These are phyloP conservation scores for Oriolus oriolus DNA, from an alignment of 2,113 vertebrate genomes.

Conservation along the genomic window DNA sequence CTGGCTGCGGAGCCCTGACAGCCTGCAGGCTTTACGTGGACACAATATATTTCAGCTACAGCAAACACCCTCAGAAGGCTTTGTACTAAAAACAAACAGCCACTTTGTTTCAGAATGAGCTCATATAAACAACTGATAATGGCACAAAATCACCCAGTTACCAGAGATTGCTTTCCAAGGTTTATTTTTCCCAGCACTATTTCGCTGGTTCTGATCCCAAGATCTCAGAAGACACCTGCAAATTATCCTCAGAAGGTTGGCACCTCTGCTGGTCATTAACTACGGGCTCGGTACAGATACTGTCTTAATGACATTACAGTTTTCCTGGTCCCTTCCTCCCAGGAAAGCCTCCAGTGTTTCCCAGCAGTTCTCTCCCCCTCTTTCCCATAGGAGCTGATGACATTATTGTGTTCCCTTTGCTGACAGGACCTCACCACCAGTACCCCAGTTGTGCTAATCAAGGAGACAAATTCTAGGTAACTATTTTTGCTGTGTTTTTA, in stretches of 20 bases:
- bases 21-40: background rate
- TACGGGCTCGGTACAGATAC: fast-evolving
- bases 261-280: background rate
- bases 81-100: background rate
- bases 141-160: background rate
- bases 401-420: background rate
- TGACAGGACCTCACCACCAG: background rate
- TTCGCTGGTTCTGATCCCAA: background rate
- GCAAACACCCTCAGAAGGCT: background rate
- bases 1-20: background rate
- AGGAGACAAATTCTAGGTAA: background rate
- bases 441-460: background rate
- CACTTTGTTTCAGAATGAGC: background rate
- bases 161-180: background rate
- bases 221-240: background rate
- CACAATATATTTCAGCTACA: background rate
- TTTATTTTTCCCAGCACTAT: background rate
- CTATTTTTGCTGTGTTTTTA: background rate
- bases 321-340: background rate
- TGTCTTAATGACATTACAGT: background rate
- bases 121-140: conserved; percentile 20
- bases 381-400: background rate
- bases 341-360: background rate
- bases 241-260: background rate
- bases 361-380: background rate